A percentile compares a stretch with the other conserved stretches of the same genome.
These are phyloP conservation scores for Archips xylosteana DNA, from an alignment of 2,888 invertebrate species.

Conservation along the genomic window DNA sequence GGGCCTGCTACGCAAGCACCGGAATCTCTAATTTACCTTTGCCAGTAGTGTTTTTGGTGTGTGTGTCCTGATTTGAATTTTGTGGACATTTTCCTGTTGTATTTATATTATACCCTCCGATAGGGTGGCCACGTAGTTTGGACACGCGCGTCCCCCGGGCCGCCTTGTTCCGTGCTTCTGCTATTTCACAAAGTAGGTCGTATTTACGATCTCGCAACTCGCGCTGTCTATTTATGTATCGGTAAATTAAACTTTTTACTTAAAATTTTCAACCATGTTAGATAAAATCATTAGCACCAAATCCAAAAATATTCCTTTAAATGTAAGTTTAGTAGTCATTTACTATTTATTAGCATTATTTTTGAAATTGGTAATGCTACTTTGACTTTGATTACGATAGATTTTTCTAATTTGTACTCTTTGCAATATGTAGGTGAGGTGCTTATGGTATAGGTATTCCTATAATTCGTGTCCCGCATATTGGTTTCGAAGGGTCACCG, in stretches of 20 bases:
- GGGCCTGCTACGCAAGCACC: no score
- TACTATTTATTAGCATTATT: no score
- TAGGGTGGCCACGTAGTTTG: background rate
- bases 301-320: no score
- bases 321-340: no score
- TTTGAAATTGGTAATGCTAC: no score
- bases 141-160: background rate
- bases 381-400: no score
- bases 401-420: no score
- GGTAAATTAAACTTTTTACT: background rate
- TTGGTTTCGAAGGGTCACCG: conserved; percentile 55
- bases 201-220: background rate
- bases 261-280: background rate
- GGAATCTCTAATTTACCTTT: no score
- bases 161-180: background rate
- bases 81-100: background rate
- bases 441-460: conserved; percentile 1
- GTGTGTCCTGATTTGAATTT: background rate
- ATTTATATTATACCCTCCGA: background rate
- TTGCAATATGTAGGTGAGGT: background rate
- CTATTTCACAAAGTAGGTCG: background rate
- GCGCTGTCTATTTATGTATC: background rate
- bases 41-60: background rate
- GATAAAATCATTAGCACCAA: no score
- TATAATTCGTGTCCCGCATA: conserved; percentile 50